A percentile compares a stretch with the other conserved stretches of the same genome.
These are phyloP conservation scores for Sphaeramia orbicularis DNA, from an alignment of 2,797 vertebrate species.

Conservation along the genomic window DNA sequence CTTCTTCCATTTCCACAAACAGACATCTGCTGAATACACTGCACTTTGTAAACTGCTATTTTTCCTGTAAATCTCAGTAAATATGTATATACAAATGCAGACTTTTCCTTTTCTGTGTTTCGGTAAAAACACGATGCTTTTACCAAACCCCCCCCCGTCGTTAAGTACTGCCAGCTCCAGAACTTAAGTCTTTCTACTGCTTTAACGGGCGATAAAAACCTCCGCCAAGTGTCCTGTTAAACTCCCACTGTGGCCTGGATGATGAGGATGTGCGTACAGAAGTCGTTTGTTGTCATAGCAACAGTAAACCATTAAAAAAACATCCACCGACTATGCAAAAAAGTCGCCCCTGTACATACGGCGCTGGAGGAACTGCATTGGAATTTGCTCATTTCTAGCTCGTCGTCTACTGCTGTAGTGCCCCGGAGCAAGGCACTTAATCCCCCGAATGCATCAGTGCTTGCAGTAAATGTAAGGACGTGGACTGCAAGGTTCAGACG, in stretches of 20 bases:
- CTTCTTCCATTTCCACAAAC: conserved; percentile 57
- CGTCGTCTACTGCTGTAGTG: conserved; percentile 28
- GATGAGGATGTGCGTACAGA: conserved; percentile 13
- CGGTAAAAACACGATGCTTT: conserved; percentile 21
- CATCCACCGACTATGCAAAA: background rate
- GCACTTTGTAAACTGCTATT: conserved; percentile 58
- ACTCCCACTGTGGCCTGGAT: conserved; percentile 13
- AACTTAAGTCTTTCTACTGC: conserved; percentile 15
- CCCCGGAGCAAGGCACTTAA: conserved; percentile 66
- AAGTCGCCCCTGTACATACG: background rate
- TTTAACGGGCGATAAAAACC: conserved; percentile 13
- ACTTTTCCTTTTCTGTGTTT: conserved; percentile 7
- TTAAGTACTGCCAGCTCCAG: conserved; percentile 15
- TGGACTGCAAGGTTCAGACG: too few species aligned
- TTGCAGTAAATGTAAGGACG: conserved; percentile 23
- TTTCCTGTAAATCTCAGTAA: conserved; percentile 60
- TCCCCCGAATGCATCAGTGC: conserved; percentile 29
- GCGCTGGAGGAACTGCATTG: conserved; percentile 14
- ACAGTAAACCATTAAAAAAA: background rate
- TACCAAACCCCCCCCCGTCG: conserved; percentile 10
- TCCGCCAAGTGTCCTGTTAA: conserved; percentile 13
- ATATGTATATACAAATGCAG: conserved; percentile 61
- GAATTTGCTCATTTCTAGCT: conserved; percentile 8
- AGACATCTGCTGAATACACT: conserved; percentile 75
- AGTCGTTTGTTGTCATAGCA: conserved; percentile 30